phyloP scores from a whole-genome alignment of 2,888 invertebrate species.

The Theristus sp. region DNA sequence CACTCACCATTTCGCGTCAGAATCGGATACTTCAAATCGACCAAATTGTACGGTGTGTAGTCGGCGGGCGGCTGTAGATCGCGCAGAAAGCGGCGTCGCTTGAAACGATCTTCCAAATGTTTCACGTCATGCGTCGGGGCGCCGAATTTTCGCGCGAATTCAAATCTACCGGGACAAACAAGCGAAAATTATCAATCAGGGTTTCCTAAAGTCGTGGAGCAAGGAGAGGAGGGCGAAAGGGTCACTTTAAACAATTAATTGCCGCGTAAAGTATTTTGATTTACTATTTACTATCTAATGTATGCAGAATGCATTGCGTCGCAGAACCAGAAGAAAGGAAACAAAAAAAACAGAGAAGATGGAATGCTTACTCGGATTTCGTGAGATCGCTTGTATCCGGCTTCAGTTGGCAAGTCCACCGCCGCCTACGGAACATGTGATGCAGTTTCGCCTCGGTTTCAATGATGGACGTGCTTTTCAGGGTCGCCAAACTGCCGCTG shows the following conservation, averaged over 20 bases:
- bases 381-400: background rate
- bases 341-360: no score
- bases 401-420: background rate
- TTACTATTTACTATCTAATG: no score
- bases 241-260: no score
- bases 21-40: background rate
- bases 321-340: background rate
- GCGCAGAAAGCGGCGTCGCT: slow-evolving; percentile 14
- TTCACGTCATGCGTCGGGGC: slow-evolving; percentile 13
- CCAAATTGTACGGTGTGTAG: background rate
- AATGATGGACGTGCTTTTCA: no score
- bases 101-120: slow-evolving; percentile 9
- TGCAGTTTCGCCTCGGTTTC: background rate
- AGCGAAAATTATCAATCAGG: no score
- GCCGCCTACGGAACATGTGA: background rate
- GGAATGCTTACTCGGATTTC: no score
- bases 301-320: background rate
- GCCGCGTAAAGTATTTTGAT: no score
- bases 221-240: no score
- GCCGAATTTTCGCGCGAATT: slow-evolving; percentile 13
- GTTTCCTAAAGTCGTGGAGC: no score
- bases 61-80: background rate
- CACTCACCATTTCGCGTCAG: background rate
- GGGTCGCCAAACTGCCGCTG: background rate
- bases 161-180: background rate